Conservation (phyloP, 2,113 vertebrate genomes). For the Apteryx owenii region DNA sequence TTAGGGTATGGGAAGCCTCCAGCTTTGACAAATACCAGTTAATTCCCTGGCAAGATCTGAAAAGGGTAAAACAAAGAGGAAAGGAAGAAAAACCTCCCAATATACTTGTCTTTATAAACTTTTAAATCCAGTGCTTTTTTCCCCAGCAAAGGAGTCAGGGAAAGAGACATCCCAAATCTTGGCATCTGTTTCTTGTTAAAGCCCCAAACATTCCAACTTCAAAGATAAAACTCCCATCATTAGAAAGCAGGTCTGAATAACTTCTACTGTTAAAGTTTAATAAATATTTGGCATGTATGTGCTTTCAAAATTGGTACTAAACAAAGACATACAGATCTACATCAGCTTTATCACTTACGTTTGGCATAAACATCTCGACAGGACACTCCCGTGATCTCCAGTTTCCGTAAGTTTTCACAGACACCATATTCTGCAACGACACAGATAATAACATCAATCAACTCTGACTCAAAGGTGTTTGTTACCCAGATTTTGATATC, state of each 20-base stretch:
- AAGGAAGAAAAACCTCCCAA: not conserved
- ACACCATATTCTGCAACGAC: conserved; percentile 91
- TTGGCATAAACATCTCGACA: conserved; percentile 95
- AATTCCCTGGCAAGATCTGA: not conserved
- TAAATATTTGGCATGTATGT: not conserved
- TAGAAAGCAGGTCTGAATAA: not conserved
- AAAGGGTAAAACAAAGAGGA: not conserved
- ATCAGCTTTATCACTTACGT: conserved; percentile 80
- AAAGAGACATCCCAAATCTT: not conserved
- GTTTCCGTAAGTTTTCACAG: conserved; percentile 88
- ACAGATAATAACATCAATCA: not conserved
- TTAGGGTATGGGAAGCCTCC: not conserved
- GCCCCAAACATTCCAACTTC: not conserved
- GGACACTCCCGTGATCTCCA: conserved; percentile 90
- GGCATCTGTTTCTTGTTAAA: not conserved
- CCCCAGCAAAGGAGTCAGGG: not conserved
- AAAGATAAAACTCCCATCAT: not conserved
- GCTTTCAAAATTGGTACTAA: not conserved
- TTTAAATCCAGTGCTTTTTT: not conserved
- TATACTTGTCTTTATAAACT: not conserved
- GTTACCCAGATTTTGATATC: not conserved
- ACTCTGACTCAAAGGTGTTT: not conserved
- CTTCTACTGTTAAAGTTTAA: not conserved
- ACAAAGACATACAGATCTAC: not conserved
- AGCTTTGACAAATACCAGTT: not conserved